Percentiles rank a stretch among this genome's conserved stretches.
These are phyloP conservation scores for Epizoanthus illoricatus DNA, from an alignment of 92 coral and sea anemone genomes.

Conservation along the genomic window DNA sequence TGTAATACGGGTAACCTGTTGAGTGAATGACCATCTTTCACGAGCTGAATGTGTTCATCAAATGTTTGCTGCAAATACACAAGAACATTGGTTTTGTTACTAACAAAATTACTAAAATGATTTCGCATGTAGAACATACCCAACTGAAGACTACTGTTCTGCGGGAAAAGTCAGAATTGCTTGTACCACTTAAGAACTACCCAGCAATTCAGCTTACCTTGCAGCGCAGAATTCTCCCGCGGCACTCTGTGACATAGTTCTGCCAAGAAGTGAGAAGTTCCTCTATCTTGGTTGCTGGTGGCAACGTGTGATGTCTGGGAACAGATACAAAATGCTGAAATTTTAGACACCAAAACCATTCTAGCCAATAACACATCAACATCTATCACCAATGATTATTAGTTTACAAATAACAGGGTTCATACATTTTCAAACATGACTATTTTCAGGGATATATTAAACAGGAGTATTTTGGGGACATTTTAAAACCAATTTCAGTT, in stretches of 20 bases:
- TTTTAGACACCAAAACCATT: not conserved
- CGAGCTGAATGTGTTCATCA: conserved; percentile 75
- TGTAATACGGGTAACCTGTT: conserved; percentile 69
- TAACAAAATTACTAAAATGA: not conserved
- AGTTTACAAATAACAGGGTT: too few relatives aligned
- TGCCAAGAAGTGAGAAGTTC: conserved; percentile 78
- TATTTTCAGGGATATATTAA: too few relatives aligned
- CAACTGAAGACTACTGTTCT: not conserved
- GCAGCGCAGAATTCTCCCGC: conserved; percentile 68
- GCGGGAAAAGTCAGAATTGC: conserved; percentile 2
- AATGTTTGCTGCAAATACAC: conserved; percentile 62
- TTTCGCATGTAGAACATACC: not conserved
- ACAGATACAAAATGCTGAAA: not conserved
- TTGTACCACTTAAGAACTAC: too few relatives aligned
- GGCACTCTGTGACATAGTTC: conserved; percentile 75
- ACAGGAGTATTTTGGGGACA: too few relatives aligned
- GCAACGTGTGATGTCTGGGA: conserved; percentile 42
- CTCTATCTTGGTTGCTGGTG: conserved; percentile 64
- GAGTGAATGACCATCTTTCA: conserved; percentile 72
- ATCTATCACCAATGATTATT: too few relatives aligned
- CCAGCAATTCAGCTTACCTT: conserved; percentile 51
- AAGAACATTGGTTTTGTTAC: not conserved
- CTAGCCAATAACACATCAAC: not conserved
- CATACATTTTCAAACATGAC: too few relatives aligned
- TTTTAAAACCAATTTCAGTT: too few relatives aligned